Evolutionary conservation across 2,888 invertebrate genomes (phyloP).

Genomic region (Leptarthrus brevirostris): DNA sequence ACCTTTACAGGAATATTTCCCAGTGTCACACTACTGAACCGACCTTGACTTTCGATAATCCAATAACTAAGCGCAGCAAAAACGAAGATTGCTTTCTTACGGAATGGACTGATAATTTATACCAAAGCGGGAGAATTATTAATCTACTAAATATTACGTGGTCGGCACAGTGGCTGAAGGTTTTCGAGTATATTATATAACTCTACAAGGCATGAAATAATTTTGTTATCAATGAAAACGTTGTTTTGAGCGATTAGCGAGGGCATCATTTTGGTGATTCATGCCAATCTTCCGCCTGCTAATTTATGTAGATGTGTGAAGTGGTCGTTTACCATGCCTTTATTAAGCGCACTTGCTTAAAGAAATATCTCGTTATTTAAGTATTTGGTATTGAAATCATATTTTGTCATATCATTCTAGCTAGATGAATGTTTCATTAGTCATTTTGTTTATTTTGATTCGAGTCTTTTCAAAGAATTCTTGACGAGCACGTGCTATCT

Average conservation of each 20-base stretch:
- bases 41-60: constrained; percentile 41
- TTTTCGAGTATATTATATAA: neutral
- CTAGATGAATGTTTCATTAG: no score
- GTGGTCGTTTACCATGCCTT: no score
- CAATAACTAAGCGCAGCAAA: constrained; percentile 12
- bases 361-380: no score
- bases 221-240: neutral
- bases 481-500: no score
- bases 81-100: neutral
- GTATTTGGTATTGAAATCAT: no score
- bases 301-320: no score
- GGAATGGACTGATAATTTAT: constrained; percentile 11
- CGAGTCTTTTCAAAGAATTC: no score
- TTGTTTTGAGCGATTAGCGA: neutral
- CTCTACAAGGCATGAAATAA: neutral
- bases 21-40: constrained; percentile 21
- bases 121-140: neutral
- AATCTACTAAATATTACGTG: neutral
- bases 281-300: neutral
- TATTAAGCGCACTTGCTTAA: no score
- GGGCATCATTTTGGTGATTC: neutral
- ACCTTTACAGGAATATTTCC: neutral
- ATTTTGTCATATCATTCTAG: no score
- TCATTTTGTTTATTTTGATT: no score
- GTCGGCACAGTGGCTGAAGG: neutral